Base-by-base conservation (phyloP, 2,113 vertebrate genomes). In the Aythya baeri region DNA sequence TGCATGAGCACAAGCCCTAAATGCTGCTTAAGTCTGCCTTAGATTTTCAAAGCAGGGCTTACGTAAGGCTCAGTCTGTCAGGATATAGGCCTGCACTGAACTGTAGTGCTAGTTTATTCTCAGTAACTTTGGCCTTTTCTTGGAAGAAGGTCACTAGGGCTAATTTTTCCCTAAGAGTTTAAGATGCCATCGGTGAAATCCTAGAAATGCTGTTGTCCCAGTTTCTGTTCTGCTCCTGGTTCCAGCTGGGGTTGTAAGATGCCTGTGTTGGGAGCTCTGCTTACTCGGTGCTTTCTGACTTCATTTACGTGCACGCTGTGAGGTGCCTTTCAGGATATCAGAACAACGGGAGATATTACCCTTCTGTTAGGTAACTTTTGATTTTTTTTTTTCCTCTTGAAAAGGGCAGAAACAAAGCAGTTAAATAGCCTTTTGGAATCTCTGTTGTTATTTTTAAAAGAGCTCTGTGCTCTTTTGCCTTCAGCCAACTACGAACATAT, bases 371-470 rank as follows among this genome's bases (percentile, higher is more conserved):
- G 50, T 68, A 87, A 78, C 46, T 75, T 83, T 61, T 11, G 25
- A 67, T 41, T 41, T 31, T 63, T 27, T 63, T 27, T 79, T 26
- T 41, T 46, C 55, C 50, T 57, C n/a, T 17, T n/a, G n/a, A 62
- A 82, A 86, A 58, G 52, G 15, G 21, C 66, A 94, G 83, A 79
- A 93, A 82, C 43, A 81, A 79, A 90, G 23, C 38, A 66, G 62
- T 82, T 87, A 0, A 87, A 77, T 12, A 82, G 67, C 66, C 25
- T 91, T 81, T 92, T 70, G 85, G 73, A 90, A 90, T 79, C 61
- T 90, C 50, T 86, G 1, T 61, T 81, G 29, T 81, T 74, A 34
- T 61, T 90, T 94, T 94, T 88, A 93, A 77, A 49, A 54, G 89
- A 91, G 32, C 65, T 90, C 70, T 91, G 83, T 62, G 72, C 34